These are phyloP conservation scores for Sinhomidia bicolor DNA, from an alignment of 2,888 invertebrate genomes.

Conservation along the genomic window DNA sequence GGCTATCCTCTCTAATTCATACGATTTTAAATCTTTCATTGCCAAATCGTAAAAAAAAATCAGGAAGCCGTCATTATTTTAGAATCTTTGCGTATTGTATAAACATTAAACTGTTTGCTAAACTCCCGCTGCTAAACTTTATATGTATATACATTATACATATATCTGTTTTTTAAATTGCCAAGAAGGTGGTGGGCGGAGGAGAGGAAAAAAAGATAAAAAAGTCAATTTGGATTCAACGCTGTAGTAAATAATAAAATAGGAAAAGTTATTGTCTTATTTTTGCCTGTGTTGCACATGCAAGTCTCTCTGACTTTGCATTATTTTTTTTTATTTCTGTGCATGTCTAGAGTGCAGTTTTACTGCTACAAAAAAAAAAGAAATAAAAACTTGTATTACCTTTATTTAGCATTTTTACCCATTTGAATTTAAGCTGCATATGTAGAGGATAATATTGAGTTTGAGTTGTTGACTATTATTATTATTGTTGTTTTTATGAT, in stretches of 20 bases:
- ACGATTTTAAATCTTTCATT: background rate
- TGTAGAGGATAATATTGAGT: background rate
- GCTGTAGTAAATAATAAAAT: slow-evolving; percentile 23
- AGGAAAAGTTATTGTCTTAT: slow-evolving; percentile 10
- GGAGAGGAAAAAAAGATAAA: slow-evolving; percentile 16
- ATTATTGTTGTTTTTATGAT: slow-evolving; percentile 40
- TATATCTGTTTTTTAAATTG: no score
- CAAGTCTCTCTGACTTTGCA: background rate
- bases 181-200: background rate
- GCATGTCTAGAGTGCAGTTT: background rate
- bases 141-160: no score
- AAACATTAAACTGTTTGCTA: no score
- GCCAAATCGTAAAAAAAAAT: background rate
- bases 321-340: slow-evolving; percentile 1
- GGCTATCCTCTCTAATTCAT: background rate
- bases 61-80: background rate
- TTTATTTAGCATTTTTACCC: background rate
- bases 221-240: background rate
- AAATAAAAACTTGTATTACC: background rate
- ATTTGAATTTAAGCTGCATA: background rate
- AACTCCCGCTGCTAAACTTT: no score
- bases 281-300: no score
- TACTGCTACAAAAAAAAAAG: background rate
- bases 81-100: background rate
- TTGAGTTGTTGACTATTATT: slow-evolving; percentile 25